Conservation (phyloP, 1,140 invertebrate genomes). For the Drosophila pruinosa region DNA sequence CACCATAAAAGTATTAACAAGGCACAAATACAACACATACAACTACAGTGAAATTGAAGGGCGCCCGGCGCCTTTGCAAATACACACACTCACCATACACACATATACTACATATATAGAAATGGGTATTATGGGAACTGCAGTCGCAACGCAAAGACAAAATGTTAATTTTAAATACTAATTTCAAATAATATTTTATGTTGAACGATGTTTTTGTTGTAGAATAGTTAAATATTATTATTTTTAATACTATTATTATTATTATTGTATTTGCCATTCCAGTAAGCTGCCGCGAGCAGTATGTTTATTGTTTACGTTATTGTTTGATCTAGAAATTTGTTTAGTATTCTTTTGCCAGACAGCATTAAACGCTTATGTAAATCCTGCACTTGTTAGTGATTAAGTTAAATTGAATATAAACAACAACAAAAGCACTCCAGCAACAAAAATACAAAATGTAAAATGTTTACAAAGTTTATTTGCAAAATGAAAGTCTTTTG, state of each 20-base stretch:
- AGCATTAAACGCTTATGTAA: conserved; percentile 80
- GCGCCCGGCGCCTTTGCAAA: conserved; percentile 55
- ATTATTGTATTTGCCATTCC: conserved; percentile 59
- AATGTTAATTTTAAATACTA: conserved; percentile 35
- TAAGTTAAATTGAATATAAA: conserved; percentile 61
- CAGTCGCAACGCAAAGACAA: conserved; percentile 66
- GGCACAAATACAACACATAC: conserved; percentile 59
- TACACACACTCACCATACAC: conserved; percentile 41
- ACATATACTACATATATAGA: conserved; percentile 40
- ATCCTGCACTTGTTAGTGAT: conserved; percentile 72
- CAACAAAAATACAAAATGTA: conserved; percentile 22
- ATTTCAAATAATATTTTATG: conserved; percentile 49
- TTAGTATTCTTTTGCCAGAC: conserved; percentile 45
- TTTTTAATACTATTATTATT: conserved; percentile 28
- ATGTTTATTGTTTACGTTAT: conserved; percentile 66
- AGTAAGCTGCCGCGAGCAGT: conserved; percentile 27
- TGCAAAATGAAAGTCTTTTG: conserved; percentile 52
- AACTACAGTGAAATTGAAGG: conserved; percentile 32
- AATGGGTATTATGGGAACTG: conserved; percentile 72
- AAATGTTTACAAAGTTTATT: conserved; percentile 30
- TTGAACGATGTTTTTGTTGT: conserved; percentile 21
- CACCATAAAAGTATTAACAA: conserved; percentile 75
- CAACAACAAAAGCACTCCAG: conserved; percentile 23
- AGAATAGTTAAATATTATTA: conserved; percentile 33
- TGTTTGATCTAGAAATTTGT: conserved; percentile 49